These are phyloP conservation scores for Polyergus mexicanus DNA, from an alignment of 1,140 invertebrate species.

Conservation along the genomic window DNA sequence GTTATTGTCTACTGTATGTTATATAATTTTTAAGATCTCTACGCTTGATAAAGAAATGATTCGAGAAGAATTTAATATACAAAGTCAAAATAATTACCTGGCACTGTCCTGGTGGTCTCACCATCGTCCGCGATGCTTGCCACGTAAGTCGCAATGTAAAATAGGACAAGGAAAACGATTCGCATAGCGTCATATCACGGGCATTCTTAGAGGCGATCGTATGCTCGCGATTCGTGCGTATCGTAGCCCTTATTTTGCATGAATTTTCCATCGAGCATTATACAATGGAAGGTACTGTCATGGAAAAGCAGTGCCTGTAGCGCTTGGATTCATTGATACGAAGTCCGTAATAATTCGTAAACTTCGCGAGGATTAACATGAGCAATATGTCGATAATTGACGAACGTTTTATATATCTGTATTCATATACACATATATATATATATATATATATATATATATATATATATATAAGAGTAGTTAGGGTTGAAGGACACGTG, in stretches of 20 bases:
- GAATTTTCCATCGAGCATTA: constrained; percentile 53
- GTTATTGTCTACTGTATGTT: neutral
- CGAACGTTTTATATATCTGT: neutral
- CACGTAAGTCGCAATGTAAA: constrained; percentile 36
- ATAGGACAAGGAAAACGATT: constrained; percentile 44
- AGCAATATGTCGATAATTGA: constrained; percentile 32
- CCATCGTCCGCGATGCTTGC: constrained; percentile 25
- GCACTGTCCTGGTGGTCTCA: neutral
- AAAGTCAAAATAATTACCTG: constrained; percentile 36
- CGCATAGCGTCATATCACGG: constrained; percentile 58
- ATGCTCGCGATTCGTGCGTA: neutral
- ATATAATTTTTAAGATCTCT: neutral
- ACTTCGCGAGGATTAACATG: constrained; percentile 4
- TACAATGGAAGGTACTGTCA: constrained; percentile 19
- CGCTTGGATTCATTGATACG: neutral
- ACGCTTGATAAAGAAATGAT: neutral
- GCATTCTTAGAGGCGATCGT: constrained; percentile 37
- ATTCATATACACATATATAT: no score
- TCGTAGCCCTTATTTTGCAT: constrained; percentile 1
- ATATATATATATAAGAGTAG: neutral
- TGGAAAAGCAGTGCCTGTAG: neutral
- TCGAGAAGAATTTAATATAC: neutral
- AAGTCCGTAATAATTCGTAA: constrained; percentile 13
- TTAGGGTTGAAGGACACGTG: neutral
- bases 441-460: neutral